phyloP scores from a whole-genome alignment of 1,140 invertebrate genomes.

The Trialeurodes vaporariorum region DNA sequence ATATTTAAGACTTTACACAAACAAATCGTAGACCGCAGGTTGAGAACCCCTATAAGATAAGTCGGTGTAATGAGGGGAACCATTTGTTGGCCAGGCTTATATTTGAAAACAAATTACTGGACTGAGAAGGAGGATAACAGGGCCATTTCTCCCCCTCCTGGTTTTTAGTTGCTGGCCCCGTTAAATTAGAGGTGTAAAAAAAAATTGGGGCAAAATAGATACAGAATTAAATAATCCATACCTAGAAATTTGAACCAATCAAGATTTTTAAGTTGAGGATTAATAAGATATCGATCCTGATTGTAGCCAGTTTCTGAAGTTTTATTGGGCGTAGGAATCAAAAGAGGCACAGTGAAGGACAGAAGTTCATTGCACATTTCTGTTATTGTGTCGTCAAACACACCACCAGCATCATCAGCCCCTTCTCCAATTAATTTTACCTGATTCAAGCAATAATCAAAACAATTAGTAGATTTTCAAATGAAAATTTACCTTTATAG shows the following conservation, averaged over 20 bases:
- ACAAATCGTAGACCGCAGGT: too few species aligned
- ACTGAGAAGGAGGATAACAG: too few species aligned
- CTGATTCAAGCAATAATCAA: conserved; percentile 17
- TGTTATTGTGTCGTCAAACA: conserved; percentile 59
- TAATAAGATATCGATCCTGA: conserved; percentile 47
- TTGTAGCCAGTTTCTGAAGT: conserved; percentile 47
- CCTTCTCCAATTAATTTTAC: conserved; percentile 51
- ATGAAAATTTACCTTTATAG: background rate
- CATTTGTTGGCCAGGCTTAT: too few species aligned
- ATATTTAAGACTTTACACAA: too few species aligned
- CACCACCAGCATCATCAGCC: conserved; percentile 55
- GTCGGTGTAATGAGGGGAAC: too few species aligned
- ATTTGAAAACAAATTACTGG: too few species aligned
- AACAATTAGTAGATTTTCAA: background rate
- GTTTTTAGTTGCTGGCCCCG: too few species aligned
- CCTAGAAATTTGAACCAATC: conserved; percentile 48
- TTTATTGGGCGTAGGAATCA: conserved; percentile 45
- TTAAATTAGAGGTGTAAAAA: too few species aligned
- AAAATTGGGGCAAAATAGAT: background rate
- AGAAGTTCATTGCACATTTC: conserved; percentile 52
- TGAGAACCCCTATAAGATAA: too few species aligned
- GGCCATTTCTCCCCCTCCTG: too few species aligned
- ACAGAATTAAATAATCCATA: conserved; percentile 18
- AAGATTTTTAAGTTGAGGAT: conserved; percentile 41
- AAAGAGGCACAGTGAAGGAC: conserved; percentile 38